Conservation (phyloP, 2,797 vertebrate species). For the Steatocranus sp. region DNA sequence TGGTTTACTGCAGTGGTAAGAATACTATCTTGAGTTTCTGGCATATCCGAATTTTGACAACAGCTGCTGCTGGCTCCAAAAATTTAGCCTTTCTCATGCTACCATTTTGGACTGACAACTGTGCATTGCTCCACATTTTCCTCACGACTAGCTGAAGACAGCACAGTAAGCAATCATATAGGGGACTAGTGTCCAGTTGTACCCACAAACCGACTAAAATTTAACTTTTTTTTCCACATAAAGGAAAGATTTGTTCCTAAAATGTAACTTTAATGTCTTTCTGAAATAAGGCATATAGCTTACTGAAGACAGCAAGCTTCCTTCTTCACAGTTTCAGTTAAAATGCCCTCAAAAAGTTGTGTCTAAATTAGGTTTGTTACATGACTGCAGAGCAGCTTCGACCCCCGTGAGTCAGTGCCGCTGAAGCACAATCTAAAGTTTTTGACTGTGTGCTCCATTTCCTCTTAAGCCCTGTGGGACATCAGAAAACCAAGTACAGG, state of each 20-base stretch:
- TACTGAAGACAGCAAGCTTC: background rate
- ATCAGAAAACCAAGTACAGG: slow-evolving; percentile 26
- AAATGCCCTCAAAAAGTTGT: background rate
- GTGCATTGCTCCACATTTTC: background rate
- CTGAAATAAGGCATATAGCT: background rate
- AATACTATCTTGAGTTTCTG: background rate
- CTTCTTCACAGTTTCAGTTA: background rate
- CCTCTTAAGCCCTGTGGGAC: slow-evolving; percentile 33
- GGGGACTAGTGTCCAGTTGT: background rate
- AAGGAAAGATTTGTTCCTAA: background rate
- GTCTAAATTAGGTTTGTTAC: slow-evolving; percentile 3
- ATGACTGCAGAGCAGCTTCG: slow-evolving; percentile 2
- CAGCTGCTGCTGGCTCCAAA: background rate
- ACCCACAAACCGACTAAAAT: background rate
- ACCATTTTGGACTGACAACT: background rate
- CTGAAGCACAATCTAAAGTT: slow-evolving; percentile 14
- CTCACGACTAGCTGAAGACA: background rate
- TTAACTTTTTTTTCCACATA: background rate
- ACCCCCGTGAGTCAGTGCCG: slow-evolving; percentile 29
- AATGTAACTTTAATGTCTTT: background rate
- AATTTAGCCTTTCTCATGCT: background rate
- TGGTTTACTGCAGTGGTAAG: background rate
- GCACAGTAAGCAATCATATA: background rate
- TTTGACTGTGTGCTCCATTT: slow-evolving; percentile 43
- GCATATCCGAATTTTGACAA: background rate